Evolutionary conservation across 2,888 invertebrate species (phyloP).

Genomic region (Diabrotica balteata): DNA sequence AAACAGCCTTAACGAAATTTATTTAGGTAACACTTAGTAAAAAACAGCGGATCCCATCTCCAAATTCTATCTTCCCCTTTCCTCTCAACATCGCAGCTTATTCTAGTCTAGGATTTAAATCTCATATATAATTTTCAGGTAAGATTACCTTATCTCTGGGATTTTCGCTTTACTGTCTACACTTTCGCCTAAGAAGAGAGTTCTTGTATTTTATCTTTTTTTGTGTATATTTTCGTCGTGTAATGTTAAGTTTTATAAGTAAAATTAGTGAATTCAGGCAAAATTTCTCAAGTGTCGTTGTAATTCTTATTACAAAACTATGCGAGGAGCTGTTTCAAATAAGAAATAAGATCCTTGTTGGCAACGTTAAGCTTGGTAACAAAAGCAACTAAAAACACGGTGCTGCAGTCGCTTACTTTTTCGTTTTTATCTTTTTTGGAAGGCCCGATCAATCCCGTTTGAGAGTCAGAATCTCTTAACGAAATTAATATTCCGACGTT

Average conservation of each 20-base stretch:
- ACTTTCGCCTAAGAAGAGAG: slow-evolving; percentile 32
- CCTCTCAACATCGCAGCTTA: slow-evolving; percentile 32
- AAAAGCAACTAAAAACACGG: slow-evolving; percentile 15
- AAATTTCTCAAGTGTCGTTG: slow-evolving; percentile 23
- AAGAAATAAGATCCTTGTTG: slow-evolving; percentile 22
- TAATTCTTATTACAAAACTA: slow-evolving; percentile 27
- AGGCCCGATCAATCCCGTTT: slow-evolving; percentile 5
- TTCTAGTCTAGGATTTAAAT: slow-evolving; percentile 43
- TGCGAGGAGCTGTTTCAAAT: slow-evolving; percentile 20
- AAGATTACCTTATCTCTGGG: slow-evolving; percentile 38
- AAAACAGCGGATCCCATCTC: neutral
- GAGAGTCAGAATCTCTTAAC: neutral
- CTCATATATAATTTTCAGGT: slow-evolving; percentile 38
- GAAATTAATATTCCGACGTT: neutral
- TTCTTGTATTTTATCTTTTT: slow-evolving; percentile 18
- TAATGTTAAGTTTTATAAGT: slow-evolving; percentile 15
- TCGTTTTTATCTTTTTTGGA: neutral
- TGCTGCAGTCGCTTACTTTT: slow-evolving; percentile 6
- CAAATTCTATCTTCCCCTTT: slow-evolving; percentile 20
- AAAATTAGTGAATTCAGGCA: slow-evolving; percentile 22
- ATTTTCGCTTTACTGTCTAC: slow-evolving; percentile 35
- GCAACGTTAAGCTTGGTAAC: slow-evolving; percentile 13
- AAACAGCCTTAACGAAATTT: slow-evolving; percentile 1
- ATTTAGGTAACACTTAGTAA: neutral
- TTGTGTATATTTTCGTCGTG: slow-evolving; percentile 7